phyloP scores from a whole-genome alignment of 2,113 vertebrate species.

The Aegithalos caudatus region DNA sequence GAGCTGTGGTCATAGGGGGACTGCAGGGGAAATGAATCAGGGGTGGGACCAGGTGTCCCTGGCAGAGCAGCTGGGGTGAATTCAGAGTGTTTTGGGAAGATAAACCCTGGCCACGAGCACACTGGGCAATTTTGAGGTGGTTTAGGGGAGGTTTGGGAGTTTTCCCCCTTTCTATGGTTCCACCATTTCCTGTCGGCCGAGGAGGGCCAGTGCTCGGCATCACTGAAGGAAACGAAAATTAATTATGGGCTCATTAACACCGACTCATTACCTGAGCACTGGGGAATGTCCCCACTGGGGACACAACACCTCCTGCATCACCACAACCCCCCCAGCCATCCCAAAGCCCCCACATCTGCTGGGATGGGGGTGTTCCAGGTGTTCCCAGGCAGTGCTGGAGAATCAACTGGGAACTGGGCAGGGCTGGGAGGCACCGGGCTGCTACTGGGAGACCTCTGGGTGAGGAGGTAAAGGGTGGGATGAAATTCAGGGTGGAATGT shows the following conservation, averaged over 20 bases:
- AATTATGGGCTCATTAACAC: not conserved
- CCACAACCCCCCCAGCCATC: not conserved
- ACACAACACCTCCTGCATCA: accelerated
- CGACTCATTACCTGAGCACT: not conserved
- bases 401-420: not conserved
- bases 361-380: not conserved
- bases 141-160: not conserved
- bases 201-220: accelerated
- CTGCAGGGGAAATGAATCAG: not conserved
- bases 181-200: accelerated
- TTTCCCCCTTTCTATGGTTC: not conserved
- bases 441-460: not conserved
- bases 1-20: not conserved
- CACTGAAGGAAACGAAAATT: not conserved
- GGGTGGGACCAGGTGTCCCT: not conserved
- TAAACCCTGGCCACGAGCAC: not conserved
- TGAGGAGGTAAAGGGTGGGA: not conserved
- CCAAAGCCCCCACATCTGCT: accelerated
- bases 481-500: not conserved
- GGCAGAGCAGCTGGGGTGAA: accelerated
- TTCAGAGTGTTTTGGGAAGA: not conserved
- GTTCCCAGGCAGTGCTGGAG: not conserved
- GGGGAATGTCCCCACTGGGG: accelerated
- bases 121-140: not conserved
- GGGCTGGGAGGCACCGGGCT: not conserved